These are phyloP conservation scores for Lochmaea crataegi DNA, from an alignment of 2,888 invertebrate genomes.

Conservation along the genomic window DNA sequence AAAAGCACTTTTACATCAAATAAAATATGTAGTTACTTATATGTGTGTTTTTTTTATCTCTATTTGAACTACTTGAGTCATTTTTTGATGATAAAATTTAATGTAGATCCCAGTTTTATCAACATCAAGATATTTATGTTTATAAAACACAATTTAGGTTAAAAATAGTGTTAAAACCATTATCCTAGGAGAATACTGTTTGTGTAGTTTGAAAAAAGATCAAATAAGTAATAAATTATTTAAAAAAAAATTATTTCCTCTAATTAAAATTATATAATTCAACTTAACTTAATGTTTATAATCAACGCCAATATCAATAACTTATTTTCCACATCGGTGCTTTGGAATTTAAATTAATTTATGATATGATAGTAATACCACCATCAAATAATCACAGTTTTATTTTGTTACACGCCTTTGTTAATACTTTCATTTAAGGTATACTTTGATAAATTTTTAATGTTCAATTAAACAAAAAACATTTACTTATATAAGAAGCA, in stretches of 20 bases:
- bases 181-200: no score
- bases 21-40: not conserved
- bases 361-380: not conserved
- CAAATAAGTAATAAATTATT: no score
- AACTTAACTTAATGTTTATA: not conserved
- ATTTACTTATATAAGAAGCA: no score
- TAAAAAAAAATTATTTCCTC: no score
- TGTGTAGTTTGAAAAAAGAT: no score
- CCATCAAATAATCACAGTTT: not conserved
- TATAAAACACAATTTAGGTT: no score
- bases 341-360: conserved; percentile 7
- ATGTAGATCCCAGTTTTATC: not conserved
- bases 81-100: not conserved
- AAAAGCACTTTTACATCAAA: not conserved
- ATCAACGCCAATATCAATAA: not conserved
- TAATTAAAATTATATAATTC: no score
- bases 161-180: no score
- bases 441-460: no score
- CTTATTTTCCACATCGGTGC: conserved; percentile 1
- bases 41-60: not conserved
- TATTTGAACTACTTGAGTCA: not conserved
- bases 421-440: not conserved
- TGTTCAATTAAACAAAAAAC: no score
- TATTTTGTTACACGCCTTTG: not conserved
- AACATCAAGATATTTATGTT: no score